Evolutionary conservation across 2,797 vertebrate species (phyloP).

Genomic region (Carapus acus): DNA sequence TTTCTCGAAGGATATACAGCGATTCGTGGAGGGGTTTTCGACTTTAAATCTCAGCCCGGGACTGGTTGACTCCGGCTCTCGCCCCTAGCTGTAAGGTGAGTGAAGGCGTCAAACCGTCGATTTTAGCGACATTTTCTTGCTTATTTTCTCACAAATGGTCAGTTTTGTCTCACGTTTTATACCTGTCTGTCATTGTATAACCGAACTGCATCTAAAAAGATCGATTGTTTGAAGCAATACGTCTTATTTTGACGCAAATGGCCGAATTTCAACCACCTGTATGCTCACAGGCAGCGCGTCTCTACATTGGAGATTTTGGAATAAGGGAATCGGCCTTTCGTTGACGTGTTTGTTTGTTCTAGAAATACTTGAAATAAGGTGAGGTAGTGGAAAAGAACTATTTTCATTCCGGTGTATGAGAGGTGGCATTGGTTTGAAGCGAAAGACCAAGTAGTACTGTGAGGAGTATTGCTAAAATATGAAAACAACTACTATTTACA

Average conservation of each 20-base stretch:
- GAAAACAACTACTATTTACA: too few species aligned
- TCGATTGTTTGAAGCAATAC: neutral
- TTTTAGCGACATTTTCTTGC: slow-evolving; percentile 4
- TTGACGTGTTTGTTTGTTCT: neutral
- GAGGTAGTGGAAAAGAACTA: neutral
- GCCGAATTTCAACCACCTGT: neutral
- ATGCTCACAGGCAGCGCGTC: neutral
- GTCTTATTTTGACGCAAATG: too few species aligned
- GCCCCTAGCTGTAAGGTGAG: slow-evolving; percentile 57
- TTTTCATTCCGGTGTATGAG: neutral
- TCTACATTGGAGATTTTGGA: neutral
- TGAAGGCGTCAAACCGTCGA: neutral
- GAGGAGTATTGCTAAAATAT: too few species aligned
- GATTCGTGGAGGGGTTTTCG: slow-evolving; percentile 26
- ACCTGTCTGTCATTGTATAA: neutral
- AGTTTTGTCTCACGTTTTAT: neutral
- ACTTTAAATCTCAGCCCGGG: slow-evolving; percentile 31
- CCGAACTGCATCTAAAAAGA: neutral
- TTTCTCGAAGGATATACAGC: slow-evolving; percentile 32
- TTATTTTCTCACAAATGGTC: slow-evolving; percentile 3
- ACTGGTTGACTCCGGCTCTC: slow-evolving; percentile 38
- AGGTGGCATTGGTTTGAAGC: too few species aligned
- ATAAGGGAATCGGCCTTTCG: neutral
- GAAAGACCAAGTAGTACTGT: too few species aligned
- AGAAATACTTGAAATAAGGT: neutral